Conservation (phyloP, 2,113 vertebrate species). For the Crotophaga sulcirostris region DNA sequence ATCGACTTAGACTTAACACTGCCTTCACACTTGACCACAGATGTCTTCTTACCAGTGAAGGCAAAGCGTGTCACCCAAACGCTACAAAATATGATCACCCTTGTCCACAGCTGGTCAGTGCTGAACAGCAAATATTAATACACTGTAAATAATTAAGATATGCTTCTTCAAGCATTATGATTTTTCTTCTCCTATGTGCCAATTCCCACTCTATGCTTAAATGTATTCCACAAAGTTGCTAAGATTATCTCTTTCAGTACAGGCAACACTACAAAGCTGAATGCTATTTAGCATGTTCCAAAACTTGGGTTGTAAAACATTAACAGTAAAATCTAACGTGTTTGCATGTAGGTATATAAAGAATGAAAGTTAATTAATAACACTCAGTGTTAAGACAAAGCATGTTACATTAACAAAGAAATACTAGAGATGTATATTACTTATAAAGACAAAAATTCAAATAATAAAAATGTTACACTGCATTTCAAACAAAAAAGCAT, state of each 20-base stretch:
- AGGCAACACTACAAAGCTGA: neutral
- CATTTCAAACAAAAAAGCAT: neutral
- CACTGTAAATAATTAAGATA: neutral
- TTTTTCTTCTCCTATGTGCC: neutral
- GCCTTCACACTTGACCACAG: neutral
- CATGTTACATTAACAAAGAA: neutral
- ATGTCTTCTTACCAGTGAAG: neutral
- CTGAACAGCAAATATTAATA: neutral
- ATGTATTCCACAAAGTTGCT: neutral
- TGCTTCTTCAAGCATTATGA: neutral
- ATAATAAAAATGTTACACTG: neutral
- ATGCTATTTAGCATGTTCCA: neutral
- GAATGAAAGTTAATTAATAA: neutral
- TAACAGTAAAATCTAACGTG: neutral
- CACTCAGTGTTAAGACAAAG: neutral
- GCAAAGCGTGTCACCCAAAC: neutral
- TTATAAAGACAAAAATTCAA: neutral
- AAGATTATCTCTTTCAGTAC: slow-evolving; percentile 17
- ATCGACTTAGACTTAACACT: rapidly evolving
- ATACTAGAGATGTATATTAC: neutral
- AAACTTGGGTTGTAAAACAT: slow-evolving; percentile 1
- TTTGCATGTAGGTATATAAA: neutral
- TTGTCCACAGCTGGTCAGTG: neutral
- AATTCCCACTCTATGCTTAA: neutral
- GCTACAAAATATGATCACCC: neutral